Evolutionary conservation across 1,140 invertebrate species (phyloP), one percentile per base, ranked within the genome.

Genomic region (Pogonus chalceus): DNA sequence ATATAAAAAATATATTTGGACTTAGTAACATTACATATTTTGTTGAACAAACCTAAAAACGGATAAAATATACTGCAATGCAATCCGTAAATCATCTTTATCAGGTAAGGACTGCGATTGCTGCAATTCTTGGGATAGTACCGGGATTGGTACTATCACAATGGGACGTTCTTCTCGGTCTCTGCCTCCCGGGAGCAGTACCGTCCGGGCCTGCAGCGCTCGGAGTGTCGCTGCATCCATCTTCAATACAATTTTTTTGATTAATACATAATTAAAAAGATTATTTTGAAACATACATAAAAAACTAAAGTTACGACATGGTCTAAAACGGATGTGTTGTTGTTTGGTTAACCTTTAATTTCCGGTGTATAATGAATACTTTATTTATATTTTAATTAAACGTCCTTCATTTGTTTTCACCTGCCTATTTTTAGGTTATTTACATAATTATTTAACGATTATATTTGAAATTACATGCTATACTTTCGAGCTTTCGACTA

Each of bases 21-120:
- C n/a, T n/a, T n/a, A n/a, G n/a, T n/a, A n/a, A n/a, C n/a, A n/a
- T n/a, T n/a, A n/a, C n/a, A n/a, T n/a, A n/a, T n/a, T n/a, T n/a
- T n/a, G n/a, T n/a, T n/a, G n/a, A n/a, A n/a, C n/a, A n/a, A 73
- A 82, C 80, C 79, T 81, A 67, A 81, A 80, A 58, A 82, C 75
- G 20, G 73, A 74, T 56, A 77, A 68, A 56, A 79, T 72, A 67
- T 83, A 84, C 56, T 75, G 70, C 54, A 83, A 65, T 20, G 78
- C 67, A n/a, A 69, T 62, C 57, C 79, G 72, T 47, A 83, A 69
- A 55, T 74, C 71, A 10, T 70, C 66, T 20, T 75, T 74, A n/a
- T n/a, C n/a, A n/a, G n/a, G n/a, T n/a, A n/a, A n/a, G n/a, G n/a
- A n/a, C 23, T 69, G 70, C 58, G 72, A 74, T 31, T 76, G 67